phyloP scores from a whole-genome alignment of 53 echinoderm and acorn worm genomes.

The Paracentrotus lividus region DNA sequence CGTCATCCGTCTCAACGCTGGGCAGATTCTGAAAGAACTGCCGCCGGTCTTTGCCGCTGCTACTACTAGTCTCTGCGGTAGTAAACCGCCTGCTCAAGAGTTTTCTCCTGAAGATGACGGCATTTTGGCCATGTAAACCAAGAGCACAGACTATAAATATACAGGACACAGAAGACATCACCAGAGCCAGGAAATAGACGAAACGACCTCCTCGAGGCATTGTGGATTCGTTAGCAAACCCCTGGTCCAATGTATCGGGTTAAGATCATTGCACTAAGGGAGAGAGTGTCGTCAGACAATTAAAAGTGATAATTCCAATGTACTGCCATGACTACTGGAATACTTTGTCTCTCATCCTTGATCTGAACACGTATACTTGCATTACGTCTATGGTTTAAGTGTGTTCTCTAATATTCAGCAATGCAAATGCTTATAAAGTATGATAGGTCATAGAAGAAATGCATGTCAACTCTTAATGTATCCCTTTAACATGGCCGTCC shows the following conservation, averaged over 20 bases:
- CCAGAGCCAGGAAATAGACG: conserved; percentile 11
- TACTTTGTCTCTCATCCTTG: too few relatives aligned
- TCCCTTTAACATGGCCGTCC: not conserved
- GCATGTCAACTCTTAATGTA: not conserved
- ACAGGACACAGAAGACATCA: not conserved
- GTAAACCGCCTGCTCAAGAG: not conserved
- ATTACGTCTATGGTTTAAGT: not conserved
- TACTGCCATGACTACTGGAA: too few relatives aligned
- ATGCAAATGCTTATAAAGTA: not conserved
- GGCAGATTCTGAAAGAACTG: not conserved
- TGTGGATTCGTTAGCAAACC: not conserved
- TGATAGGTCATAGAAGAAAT: not conserved
- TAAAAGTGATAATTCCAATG: too few relatives aligned
- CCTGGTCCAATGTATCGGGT: not conserved
- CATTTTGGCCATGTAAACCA: not conserved
- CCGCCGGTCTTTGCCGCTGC: not conserved
- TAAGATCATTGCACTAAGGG: not conserved
- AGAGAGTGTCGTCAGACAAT: not conserved
- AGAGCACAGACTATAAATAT: not conserved
- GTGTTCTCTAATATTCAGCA: too few relatives aligned
- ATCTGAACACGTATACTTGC: too few relatives aligned
- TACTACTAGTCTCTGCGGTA: not conserved
- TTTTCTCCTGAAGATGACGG: not conserved
- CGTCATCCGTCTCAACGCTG: not conserved
- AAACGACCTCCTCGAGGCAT: conserved; percentile 33